These are phyloP conservation scores for Neuroterus valhalla DNA, from an alignment of 1,140 invertebrate species.

Conservation along the genomic window DNA sequence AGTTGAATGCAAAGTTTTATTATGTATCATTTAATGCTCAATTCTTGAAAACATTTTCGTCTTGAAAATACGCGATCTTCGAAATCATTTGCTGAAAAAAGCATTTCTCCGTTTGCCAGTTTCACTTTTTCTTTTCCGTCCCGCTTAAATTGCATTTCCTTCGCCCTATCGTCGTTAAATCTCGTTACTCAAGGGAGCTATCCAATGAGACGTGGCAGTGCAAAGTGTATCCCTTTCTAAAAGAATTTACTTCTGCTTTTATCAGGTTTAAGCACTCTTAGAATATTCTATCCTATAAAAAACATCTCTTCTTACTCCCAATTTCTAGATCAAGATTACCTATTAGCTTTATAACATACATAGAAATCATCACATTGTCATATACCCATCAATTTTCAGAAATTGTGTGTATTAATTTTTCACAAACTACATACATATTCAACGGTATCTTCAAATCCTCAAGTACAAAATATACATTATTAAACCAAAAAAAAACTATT, in stretches of 20 bases:
- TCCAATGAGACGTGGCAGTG: not conserved
- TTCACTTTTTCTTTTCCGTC: not conserved
- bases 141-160: not conserved
- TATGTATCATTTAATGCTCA: not conserved
- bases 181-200: not conserved
- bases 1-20: too few species aligned
- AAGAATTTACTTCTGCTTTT: not conserved
- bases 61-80: too few species aligned
- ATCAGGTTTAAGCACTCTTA: not conserved
- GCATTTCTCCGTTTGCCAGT: not conserved
- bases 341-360: too few species aligned
- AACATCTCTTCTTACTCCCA: too few species aligned
- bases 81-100: slow-evolving; percentile 14
- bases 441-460: too few species aligned
- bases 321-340: too few species aligned
- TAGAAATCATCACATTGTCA: too few species aligned
- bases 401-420: too few species aligned
- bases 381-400: too few species aligned
- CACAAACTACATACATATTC: too few species aligned
- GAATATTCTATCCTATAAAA: not conserved
- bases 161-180: not conserved
- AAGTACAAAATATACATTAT: too few species aligned
- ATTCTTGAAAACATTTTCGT: not conserved
- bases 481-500: too few species aligned
- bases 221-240: not conserved